Base-by-base conservation (phyloP, 2,888 invertebrate genomes). In the Pollenia labialis region DNA sequence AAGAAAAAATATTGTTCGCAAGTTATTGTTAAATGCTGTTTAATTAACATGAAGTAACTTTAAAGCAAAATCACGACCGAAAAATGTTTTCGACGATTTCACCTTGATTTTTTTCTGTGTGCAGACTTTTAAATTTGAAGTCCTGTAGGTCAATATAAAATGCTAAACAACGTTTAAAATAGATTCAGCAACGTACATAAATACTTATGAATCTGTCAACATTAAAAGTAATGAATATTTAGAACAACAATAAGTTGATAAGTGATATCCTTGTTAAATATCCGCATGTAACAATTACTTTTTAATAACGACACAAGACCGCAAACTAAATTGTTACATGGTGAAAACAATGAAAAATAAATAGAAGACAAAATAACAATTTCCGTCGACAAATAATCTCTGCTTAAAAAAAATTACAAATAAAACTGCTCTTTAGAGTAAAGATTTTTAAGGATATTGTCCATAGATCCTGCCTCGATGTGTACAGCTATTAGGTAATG, bases 281-380 rank as follows among this genome's bases (percentile, higher is more conserved):
- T 54, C 69, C 54, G 69, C 52, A 48, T 56, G 32, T 44, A 23
- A 16, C 32, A 66, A 84, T 75, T 82, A 44, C 44, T 54, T 23
- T 75, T 64, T 48, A 74, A 58, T 58, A 60, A 60, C 23, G 50
- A 66, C 40, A 77, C 74, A 80, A 80, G 74, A 81, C 87, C 87
- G 74, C 87, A 87, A 83, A 80, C 75, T 66, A 64, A 86, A 86
- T 83, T 83, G 86, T 52, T 82, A 86, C 86, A 83, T 75, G 76
- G 58, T 52, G 52, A 77, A 76, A 72, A 81, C 71, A 81, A 71
- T 58, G 62, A 85, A 64, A 60, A 79, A 60, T 52, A 46, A 75
- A 81, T 18, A 66, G 18, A 85, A 66, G 77, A 76, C 58, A 87
- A 81, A 81, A 77, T 62, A 84, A 77, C 77, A 84, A 87, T 84